These are phyloP conservation scores for Oikopleura dioica DNA, from an alignment of 23 tunicate species.

Conservation along the genomic window DNA sequence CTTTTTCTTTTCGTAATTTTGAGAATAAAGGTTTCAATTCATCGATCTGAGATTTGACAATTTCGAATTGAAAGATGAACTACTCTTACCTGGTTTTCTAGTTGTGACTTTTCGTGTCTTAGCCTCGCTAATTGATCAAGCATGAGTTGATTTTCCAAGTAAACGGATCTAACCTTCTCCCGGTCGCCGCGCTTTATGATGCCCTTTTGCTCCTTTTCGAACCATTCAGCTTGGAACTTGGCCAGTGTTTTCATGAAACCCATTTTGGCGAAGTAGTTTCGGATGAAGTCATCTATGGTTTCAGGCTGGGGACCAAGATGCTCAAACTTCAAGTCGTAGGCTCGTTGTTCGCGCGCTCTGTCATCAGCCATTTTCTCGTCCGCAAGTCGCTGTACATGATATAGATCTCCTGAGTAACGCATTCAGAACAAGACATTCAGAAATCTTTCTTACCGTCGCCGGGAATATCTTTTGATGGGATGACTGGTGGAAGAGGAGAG, in stretches of 20 bases:
- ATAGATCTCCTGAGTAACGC: background rate
- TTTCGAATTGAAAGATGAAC: too few species aligned
- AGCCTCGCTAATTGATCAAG: background rate
- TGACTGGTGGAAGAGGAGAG: background rate
- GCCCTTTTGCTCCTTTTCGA: background rate
- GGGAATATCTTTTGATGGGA: background rate
- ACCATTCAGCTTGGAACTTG: constrained; percentile 97
- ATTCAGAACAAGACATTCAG: background rate
- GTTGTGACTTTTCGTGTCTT: background rate
- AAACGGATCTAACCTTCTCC: background rate
- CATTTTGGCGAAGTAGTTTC: constrained; percentile 65
- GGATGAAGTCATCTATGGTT: constrained; percentile 87
- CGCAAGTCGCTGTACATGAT: background rate
- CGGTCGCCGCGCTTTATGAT: background rate
- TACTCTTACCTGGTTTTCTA: background rate
- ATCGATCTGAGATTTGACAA: too few species aligned
- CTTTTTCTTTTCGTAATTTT: constrained; percentile 71
- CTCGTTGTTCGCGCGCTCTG: background rate
- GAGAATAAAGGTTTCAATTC: constrained; percentile 38
- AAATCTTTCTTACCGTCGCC: background rate
- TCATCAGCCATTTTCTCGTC: background rate
- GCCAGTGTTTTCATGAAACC: constrained; percentile 59
- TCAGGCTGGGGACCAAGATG: constrained; percentile 33
- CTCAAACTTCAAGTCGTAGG: background rate
- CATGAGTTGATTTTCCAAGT: background rate